Base-by-base conservation (phyloP, 2,113 vertebrate genomes). In the Petaurus breviceps region DNA sequence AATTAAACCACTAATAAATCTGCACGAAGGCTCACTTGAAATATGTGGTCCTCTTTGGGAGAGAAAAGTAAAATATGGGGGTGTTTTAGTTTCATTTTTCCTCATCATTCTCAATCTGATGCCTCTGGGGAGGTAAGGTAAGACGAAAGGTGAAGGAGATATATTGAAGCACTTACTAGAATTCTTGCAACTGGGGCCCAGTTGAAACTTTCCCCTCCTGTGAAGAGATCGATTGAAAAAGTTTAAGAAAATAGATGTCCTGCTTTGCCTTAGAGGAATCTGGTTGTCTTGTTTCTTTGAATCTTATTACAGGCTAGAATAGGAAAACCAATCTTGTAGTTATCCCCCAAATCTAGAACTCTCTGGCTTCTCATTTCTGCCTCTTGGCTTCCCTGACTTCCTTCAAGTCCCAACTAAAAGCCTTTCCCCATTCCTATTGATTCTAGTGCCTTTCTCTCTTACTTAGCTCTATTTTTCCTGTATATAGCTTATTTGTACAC, bases 141-240 rank as follows among this genome's bases (percentile, higher is more conserved):
- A 93, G 68, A 97, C 94, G 91, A 95, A 90, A 92, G 84, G 68
- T 92, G 84, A 46, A 89, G 95, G 8, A 93, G 92, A 94, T 50
- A 6, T 51, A 37, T 91, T 52, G 92, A 97, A 93, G 51, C 28
- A 93, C 51, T 94, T 95, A 43, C 89, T 61, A 49, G 91, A 93
- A 93, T 25, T 0, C 8, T 53, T 89, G 31, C 3, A n/a, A 92
- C n/a, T 57, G 68, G 94, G 93, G 23, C 89, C 54, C 14, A 90
- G 61, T 37, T 11, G 52, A 68, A 68, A 92, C 3, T 23, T 47
- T 3, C 9, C 0, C 0, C 26, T 28, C 77, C 50, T 94, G 14
- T 92, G 57, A 89, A 90, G 54, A 31, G 10, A 37, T 11, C 91
- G 16, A 0, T 92, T 55, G n/a, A 84, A 84, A 84, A 84, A 84